A percentile compares a stretch with the other conserved stretches of the same genome.
These are phyloP conservation scores for Mustelus asterias DNA, from an alignment of 2,113 vertebrate species.

Conservation along the genomic window DNA sequence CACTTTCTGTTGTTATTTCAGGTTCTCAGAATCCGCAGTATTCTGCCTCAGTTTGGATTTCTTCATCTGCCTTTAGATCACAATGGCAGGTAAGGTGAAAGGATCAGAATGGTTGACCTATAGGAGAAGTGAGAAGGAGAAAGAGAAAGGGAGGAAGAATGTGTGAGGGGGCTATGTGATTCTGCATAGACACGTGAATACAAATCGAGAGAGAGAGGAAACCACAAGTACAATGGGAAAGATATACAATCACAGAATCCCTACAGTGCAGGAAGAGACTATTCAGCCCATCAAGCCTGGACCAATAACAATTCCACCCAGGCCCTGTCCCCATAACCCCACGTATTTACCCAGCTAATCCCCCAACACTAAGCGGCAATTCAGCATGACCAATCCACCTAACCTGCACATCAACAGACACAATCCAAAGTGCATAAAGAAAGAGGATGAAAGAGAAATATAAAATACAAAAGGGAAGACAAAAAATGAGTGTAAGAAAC, in stretches of 20 bases:
- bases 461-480: background rate
- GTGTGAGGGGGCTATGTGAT: background rate
- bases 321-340: too few relatives aligned
- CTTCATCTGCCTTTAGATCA: background rate
- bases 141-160: background rate
- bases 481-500: background rate
- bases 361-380: too few relatives aligned
- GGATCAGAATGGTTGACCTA: background rate
- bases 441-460: background rate
- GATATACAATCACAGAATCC: background rate
- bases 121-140: background rate
- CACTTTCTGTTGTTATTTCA: too few relatives aligned
- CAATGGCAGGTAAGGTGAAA: background rate
- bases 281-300: too few relatives aligned
- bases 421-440: background rate
- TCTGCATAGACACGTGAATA: background rate
- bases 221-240: background rate
- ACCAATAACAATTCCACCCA: too few relatives aligned
- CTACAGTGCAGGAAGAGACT: too few relatives aligned
- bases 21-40: too few relatives aligned
- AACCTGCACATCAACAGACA: too few relatives aligned
- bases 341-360: too few relatives aligned
- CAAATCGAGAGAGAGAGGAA: background rate
- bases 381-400: too few relatives aligned
- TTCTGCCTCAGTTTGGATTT: background rate